phyloP scores from a whole-genome alignment of 1,140 invertebrate species.

The Chironomus tepperi region DNA sequence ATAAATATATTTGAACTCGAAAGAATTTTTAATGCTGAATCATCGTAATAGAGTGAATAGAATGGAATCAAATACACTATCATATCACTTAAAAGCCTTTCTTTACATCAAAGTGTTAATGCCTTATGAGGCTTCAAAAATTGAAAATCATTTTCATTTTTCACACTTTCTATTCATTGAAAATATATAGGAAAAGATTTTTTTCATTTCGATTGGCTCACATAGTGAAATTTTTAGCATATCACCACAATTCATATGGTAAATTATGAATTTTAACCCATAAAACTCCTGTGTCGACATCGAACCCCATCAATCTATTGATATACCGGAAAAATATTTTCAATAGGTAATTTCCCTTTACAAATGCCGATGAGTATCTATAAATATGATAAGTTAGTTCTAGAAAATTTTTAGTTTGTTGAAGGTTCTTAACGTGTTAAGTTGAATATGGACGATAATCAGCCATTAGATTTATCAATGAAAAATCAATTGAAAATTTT shows the following conservation, averaged over 20 bases:
- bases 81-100: neutral
- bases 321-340: slow-evolving; percentile 20
- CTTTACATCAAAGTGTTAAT: neutral
- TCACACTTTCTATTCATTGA: neutral
- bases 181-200: neutral
- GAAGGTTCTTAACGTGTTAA: neutral
- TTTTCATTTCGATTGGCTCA: neutral
- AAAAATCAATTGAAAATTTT: neutral
- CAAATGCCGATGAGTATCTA: neutral
- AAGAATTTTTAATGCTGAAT: too few species aligned
- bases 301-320: neutral
- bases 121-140: neutral
- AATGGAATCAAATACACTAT: too few species aligned
- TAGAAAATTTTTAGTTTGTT: neutral
- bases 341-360: neutral
- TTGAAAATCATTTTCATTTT: slow-evolving; percentile 18
- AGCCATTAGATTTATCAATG: slow-evolving; percentile 20
- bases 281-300: slow-evolving; percentile 5
- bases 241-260: neutral
- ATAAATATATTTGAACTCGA: too few species aligned
- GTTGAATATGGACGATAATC: neutral
- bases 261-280: slow-evolving; percentile 20
- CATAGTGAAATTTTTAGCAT: too few species aligned
- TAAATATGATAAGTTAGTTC: neutral
- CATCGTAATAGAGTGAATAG: too few species aligned